Conservation (phyloP, 2,113 vertebrate genomes). For the Ptilonorhynchus violaceus region DNA sequence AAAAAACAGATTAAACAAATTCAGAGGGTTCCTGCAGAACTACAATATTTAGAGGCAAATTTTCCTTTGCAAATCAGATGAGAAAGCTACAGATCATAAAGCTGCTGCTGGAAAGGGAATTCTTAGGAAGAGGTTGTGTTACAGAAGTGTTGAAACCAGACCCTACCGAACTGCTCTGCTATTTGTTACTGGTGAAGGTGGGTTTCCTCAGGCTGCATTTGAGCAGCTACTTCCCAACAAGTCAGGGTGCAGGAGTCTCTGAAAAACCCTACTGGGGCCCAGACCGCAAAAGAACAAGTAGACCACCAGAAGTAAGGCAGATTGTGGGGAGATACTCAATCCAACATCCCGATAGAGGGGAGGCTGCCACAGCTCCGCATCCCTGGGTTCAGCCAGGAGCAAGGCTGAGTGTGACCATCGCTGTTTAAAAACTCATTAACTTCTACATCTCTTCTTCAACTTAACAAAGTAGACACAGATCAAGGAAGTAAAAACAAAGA, state of each 20-base stretch:
- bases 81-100: neutral
- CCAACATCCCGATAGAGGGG: rapidly evolving
- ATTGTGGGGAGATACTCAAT: neutral
- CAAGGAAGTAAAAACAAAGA: neutral
- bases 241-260: neutral
- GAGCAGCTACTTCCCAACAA: neutral
- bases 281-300: neutral
- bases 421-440: neutral
- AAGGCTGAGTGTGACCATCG: neutral
- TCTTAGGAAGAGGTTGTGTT: neutral
- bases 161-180: neutral
- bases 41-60: neutral
- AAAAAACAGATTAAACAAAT: neutral
- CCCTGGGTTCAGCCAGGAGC: neutral
- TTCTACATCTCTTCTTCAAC: neutral
- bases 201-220: neutral
- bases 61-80: neutral
- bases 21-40: neutral
- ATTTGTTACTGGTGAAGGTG: neutral
- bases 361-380: rapidly evolving
- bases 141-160: neutral
- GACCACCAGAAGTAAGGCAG: neutral
- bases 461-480: neutral
- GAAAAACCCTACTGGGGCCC: neutral
- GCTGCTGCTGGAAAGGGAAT: neutral